Evolutionary conservation across 2,797 vertebrate genomes (phyloP).

Genomic region (Sebastes minor): DNA sequence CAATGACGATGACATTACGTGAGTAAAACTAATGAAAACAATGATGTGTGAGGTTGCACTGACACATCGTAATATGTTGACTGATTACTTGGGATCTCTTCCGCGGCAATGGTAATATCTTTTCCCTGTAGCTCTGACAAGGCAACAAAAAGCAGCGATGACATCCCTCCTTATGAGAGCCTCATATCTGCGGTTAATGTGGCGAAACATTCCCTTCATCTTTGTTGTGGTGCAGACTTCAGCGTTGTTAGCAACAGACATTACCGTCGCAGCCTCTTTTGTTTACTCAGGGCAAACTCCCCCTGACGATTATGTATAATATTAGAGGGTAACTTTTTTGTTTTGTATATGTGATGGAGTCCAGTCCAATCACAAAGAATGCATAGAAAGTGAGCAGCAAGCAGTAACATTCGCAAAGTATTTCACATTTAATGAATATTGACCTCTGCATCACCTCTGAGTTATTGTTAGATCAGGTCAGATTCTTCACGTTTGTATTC

Average conservation of each 20-base stretch:
- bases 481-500: not conserved
- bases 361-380: not conserved
- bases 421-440: not conserved
- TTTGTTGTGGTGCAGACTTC: conserved; percentile 35
- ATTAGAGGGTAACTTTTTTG: not conserved
- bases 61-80: conserved; percentile 53
- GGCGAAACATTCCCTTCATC: conserved; percentile 45
- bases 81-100: conserved; percentile 57
- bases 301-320: not conserved
- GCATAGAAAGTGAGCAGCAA: not conserved
- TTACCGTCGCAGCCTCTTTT: not conserved
- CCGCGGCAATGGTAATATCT: conserved; percentile 40
- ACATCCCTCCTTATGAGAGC: conserved; percentile 31
- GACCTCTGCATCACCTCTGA: not conserved
- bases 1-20: conserved; percentile 20
- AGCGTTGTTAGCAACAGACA: conserved; percentile 17
- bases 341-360: not conserved
- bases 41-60: conserved; percentile 52
- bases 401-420: not conserved
- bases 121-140: conserved; percentile 27
- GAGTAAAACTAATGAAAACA: conserved; percentile 62
- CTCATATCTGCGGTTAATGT: conserved; percentile 58
- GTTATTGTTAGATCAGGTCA: not conserved
- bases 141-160: conserved; percentile 35
- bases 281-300: conserved; percentile 7